Conservation (phyloP, 2,888 invertebrate genomes). For the Apamea epomidion region DNA sequence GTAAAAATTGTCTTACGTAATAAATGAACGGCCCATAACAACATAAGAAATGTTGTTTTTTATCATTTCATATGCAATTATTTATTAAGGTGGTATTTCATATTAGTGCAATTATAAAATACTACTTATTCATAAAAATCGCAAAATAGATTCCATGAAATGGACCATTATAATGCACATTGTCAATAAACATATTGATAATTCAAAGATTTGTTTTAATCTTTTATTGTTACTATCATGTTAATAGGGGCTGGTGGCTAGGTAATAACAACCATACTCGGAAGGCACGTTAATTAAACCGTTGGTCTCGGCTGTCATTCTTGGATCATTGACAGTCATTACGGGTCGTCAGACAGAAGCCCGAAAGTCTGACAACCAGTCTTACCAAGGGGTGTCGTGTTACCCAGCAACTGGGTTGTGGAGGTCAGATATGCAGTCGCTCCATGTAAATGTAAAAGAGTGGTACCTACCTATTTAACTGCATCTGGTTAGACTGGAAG, state of each 20-base stretch:
- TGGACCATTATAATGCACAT: constrained; percentile 45
- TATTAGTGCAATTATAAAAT: constrained; percentile 54
- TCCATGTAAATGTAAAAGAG: too few relatives aligned
- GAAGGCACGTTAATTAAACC: background rate
- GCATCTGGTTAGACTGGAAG: too few relatives aligned
- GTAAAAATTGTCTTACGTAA: background rate
- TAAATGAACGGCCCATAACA: background rate
- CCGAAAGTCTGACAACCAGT: too few relatives aligned
- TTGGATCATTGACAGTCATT: too few relatives aligned
- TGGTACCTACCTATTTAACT: too few relatives aligned
- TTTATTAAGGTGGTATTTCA: constrained; percentile 49
- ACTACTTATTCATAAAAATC: constrained; percentile 35
- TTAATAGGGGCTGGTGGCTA: background rate
- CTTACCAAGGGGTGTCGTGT: too few relatives aligned
- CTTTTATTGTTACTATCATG: background rate
- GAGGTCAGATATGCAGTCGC: too few relatives aligned
- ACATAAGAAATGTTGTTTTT: constrained; percentile 26
- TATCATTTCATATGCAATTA: constrained; percentile 46
- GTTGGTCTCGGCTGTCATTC: too few relatives aligned
- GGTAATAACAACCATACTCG: background rate
- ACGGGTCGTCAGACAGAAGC: too few relatives aligned
- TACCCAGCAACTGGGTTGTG: too few relatives aligned
- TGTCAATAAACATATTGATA: constrained; percentile 61
- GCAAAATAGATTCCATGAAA: constrained; percentile 56
- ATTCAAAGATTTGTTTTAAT: constrained; percentile 39